Evolutionary conservation across 1,140 invertebrate genomes (phyloP).

Genomic region (Caenorhabditis briggsae): DNA sequence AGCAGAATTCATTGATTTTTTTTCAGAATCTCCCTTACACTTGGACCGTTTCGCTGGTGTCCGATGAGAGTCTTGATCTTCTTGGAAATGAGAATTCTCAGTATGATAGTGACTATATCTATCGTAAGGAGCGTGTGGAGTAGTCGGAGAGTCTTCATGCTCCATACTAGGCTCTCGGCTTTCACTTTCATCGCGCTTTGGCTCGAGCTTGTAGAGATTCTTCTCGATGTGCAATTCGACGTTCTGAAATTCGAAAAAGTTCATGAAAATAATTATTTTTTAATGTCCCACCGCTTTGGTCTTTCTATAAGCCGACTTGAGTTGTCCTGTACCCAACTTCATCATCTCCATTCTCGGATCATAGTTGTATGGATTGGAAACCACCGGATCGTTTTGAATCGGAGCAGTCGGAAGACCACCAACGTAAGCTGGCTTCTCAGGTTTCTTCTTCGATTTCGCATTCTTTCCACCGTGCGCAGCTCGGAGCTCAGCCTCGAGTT

Average conservation of each 20-base stretch:
- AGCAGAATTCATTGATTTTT: not conserved
- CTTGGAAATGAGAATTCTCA: not conserved
- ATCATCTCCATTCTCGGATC: constrained; percentile 61
- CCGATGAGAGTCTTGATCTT: not conserved
- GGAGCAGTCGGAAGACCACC: constrained; percentile 51
- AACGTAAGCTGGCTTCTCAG: constrained; percentile 55
- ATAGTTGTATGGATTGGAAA: constrained; percentile 61
- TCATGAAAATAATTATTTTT: too few relatives aligned
- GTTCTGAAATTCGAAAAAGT: constrained; percentile 32
- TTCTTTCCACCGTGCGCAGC: constrained; percentile 6
- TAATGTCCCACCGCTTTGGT: constrained; percentile 31
- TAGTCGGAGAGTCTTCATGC: not conserved
- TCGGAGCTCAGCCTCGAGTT: constrained; percentile 18
- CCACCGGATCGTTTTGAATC: constrained; percentile 53
- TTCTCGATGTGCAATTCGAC: constrained; percentile 43
- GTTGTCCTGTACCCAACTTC: constrained; percentile 58
- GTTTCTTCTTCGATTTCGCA: constrained; percentile 19
- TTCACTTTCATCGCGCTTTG: constrained; percentile 6
- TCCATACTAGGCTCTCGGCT: constrained; percentile 6
- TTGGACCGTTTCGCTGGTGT: not conserved
- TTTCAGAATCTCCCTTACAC: not conserved
- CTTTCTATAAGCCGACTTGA: constrained; percentile 58
- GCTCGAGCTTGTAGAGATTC: constrained; percentile 59
- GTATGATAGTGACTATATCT: not conserved
- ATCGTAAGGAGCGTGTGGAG: not conserved